Base-by-base conservation (phyloP, 2,888 invertebrate genomes). In the Polyploca ridens region DNA sequence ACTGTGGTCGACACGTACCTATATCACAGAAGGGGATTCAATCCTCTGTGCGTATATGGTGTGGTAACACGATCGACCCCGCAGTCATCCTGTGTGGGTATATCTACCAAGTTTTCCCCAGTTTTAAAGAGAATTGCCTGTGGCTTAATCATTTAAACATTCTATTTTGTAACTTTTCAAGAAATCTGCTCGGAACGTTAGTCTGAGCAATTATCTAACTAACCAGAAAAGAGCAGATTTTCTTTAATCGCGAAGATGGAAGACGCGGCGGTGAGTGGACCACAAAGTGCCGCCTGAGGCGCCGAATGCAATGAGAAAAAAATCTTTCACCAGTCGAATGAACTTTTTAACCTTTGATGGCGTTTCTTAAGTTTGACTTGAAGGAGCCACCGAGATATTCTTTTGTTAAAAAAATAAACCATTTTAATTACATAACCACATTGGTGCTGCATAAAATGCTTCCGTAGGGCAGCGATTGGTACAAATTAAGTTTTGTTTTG, bases 211-310 rank as follows among this genome's bases (percentile, higher is more conserved):
- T 63, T 63, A 46, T 46, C 59, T 63, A 63, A 46, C 59, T 58
- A 63, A 44, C 46, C 58, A 58, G 63, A 63, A 63, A 33, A 33
- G 59, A 63, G 58, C 59, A 59, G 46, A 49, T 58, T 63, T 63
- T 46, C 44, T 33, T 44, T 44, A 70, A 77, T 81, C 81, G 82
- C 82, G 74, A 81, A 81, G 82, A 82, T 82, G 77, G 73, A 72
- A 67, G 66, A 71, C 68, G 73, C 74, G 71, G 73, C 74, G 71
- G 75, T 71, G 46, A 44, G 44, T 72, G 66, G 63, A 59, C 60
- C 35, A 62, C 66, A 63, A 66, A 63, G 64, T 58, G 6, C 3
- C 14, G 35, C 69, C 67, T 5, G 44, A 19, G 67, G 69, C 66
- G 33, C 41, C 57, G 58, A 63, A 27, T 66, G 62, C 62, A 62